Evolutionary conservation across 2,797 vertebrate species (phyloP).

Genomic region (Carcharodon carcharias): DNA sequence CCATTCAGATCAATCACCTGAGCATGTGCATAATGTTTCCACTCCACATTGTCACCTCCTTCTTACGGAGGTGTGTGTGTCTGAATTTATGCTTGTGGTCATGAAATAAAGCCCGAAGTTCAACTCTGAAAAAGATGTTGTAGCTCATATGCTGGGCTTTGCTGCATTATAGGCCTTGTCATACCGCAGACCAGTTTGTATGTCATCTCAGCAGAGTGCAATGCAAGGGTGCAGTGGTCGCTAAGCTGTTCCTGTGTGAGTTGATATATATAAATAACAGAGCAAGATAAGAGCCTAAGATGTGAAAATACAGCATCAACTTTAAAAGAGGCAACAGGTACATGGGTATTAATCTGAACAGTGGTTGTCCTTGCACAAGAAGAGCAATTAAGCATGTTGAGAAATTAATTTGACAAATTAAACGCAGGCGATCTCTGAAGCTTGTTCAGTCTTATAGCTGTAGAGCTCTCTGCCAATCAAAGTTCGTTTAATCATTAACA

Average conservation of each 20-base stretch:
- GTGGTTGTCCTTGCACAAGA: too few species aligned
- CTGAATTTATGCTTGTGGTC: constrained; percentile 3
- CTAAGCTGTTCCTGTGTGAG: background rate
- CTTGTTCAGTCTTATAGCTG: background rate
- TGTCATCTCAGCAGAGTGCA: background rate
- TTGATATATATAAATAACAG: background rate
- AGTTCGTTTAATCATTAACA: background rate
- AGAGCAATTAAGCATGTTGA: background rate
- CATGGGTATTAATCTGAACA: background rate
- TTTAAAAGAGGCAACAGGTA: background rate
- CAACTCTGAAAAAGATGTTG: background rate
- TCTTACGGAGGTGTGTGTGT: background rate
- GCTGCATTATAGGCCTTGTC: background rate
- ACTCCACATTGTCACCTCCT: background rate
- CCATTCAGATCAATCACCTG: background rate
- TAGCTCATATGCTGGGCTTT: background rate
- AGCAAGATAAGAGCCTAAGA: background rate
- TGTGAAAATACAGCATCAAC: background rate
- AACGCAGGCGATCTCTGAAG: background rate
- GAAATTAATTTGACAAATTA: background rate
- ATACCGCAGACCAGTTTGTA: background rate
- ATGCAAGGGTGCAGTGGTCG: background rate
- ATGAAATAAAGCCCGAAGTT: background rate
- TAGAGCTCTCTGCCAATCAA: background rate
- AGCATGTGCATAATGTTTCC: background rate